Percentiles rank a stretch among this genome's conserved stretches.
Conservation (phyloP, 2,113 vertebrate species). For the Albula glossodonta region DNA sequence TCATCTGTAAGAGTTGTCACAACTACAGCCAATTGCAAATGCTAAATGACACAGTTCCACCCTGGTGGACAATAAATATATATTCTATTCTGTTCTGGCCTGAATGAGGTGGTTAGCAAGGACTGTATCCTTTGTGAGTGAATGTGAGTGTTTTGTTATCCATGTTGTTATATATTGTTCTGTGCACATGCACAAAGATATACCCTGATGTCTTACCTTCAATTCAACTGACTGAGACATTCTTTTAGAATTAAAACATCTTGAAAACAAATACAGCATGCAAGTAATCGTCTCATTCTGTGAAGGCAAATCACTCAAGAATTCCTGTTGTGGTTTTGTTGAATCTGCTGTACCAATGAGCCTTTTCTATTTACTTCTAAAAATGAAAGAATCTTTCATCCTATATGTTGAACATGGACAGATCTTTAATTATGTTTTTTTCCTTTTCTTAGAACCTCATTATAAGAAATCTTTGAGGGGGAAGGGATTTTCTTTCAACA, state of each 20-base stretch:
- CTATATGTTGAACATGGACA: background rate
- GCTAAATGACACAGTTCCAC: too few species aligned
- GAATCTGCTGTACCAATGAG: background rate
- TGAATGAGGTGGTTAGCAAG: background rate
- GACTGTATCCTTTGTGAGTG: background rate
- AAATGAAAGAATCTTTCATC: background rate
- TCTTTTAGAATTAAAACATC: background rate
- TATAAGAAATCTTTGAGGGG: constrained; percentile 24
- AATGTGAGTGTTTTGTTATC: background rate
- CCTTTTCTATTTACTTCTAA: constrained; percentile 24
- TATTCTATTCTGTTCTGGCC: too few species aligned
- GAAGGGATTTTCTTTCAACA: constrained; percentile 41
- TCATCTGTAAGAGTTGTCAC: background rate
- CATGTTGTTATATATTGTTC: background rate
- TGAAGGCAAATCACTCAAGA: background rate
- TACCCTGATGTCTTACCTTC: too few species aligned
- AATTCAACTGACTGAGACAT: background rate
- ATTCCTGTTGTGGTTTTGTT: background rate
- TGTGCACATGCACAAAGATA: background rate
- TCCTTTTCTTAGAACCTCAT: constrained; percentile 31
- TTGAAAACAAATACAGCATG: background rate
- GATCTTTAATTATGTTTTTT: background rate
- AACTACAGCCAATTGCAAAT: background rate
- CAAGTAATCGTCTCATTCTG: background rate
- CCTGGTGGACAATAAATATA: too few species aligned